Evolutionary conservation across 2,797 vertebrate species (phyloP), one percentile per base, ranked within the genome.

Genomic region (Periparus ater): DNA sequence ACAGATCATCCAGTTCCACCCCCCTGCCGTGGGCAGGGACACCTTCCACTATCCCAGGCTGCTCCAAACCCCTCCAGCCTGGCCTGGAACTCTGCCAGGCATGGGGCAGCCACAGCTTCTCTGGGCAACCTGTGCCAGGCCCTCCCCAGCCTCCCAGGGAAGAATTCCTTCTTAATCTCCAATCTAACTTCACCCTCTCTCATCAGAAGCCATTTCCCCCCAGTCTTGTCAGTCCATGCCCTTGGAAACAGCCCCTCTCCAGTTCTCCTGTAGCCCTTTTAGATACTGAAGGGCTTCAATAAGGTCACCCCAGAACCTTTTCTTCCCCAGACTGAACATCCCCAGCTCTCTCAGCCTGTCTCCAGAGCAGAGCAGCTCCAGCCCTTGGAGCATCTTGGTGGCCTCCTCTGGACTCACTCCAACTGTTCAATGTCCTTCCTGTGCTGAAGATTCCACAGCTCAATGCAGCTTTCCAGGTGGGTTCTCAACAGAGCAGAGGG

Each of bases 11-110:
- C 5, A 20, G 16, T 72, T 78, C 47, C 26, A 36, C 1, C 1
- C 4, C 57, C 4, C 40, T 66, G 40, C 47, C 66, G 16, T 2
- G 34, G 50, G 34, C 47, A 42, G 58, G n/a, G 47, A 42, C 53
- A 36, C 2, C 7, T 78, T 36, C 30, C 16, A 7, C 30, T 21
- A 6, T 0, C 0, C 18, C 53, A 54, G 18, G 11, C 0, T 32
- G 26, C 22, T 42, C 30, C 40, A 48, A 54, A 3, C 6, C 34
- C 40, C 12, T 32, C 34, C n/a, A 47, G 0, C 10, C 25, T 16
- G 25, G 7, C 11, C 34, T 84, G 2, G 22, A 20, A 18, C 53
- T 48, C 22, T 60, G 1, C 22, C 88, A 72, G 47, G 27, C 26
- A 21, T 40, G 74, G 47, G 10, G 4, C 32, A 73, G 6, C 40